These are phyloP conservation scores for Colletes latitarsis DNA, from an alignment of 1,140 invertebrate species.

Conservation along the genomic window DNA sequence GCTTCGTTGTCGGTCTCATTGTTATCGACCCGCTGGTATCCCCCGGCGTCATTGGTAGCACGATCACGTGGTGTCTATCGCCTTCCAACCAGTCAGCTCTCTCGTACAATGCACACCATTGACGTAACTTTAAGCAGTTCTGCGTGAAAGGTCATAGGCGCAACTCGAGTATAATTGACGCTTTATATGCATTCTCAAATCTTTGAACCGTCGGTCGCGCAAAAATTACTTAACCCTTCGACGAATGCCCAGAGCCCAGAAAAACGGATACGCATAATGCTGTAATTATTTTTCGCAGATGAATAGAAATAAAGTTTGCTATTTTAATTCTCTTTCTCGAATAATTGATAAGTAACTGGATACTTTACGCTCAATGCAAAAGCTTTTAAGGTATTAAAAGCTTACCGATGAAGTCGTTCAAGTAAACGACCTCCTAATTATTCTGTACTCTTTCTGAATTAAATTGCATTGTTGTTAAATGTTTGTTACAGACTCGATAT, in stretches of 20 bases:
- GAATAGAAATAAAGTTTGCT: too few relatives aligned
- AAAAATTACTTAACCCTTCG: not conserved
- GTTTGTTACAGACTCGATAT: not conserved
- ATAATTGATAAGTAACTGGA: too few relatives aligned
- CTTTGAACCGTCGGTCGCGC: not conserved
- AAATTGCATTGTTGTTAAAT: not conserved
- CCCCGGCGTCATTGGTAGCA: conserved; percentile 59
- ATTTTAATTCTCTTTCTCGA: too few relatives aligned
- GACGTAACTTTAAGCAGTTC: conserved; percentile 47
- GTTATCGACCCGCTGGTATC: conserved; percentile 64
- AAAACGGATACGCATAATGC: too few relatives aligned
- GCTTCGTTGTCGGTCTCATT: conserved; percentile 58
- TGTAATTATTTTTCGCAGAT: too few relatives aligned
- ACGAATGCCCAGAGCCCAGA: not conserved
- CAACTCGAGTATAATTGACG: conserved; percentile 26
- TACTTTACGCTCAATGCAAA: not conserved
- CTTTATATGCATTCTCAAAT: not conserved
- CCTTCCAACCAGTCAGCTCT: conserved; percentile 55
- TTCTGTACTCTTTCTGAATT: not conserved
- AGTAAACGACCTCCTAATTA: too few relatives aligned
- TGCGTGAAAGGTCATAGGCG: conserved; percentile 56
- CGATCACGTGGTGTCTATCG: conserved; percentile 64
- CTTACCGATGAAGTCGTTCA: too few relatives aligned
- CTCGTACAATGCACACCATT: conserved; percentile 53
- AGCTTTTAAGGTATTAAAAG: too few relatives aligned